Base-by-base conservation (phyloP, 2,113 vertebrate genomes). In the Columbina picui region DNA sequence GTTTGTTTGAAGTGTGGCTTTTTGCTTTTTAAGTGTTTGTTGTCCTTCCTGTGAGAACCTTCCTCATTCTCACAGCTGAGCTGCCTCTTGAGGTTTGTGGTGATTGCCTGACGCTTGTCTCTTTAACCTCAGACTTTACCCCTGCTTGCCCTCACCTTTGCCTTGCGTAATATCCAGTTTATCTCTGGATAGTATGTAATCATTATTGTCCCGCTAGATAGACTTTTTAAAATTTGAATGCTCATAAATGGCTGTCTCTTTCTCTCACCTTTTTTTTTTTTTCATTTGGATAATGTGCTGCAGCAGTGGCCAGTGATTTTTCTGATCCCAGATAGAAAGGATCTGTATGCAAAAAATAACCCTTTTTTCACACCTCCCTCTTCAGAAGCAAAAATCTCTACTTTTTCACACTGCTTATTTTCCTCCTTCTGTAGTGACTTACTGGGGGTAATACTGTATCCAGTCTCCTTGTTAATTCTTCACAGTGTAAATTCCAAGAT, bases 301-400 rank as follows among this genome's bases (percentile, higher is more conserved):
- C 2, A 0, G 80, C 11, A 36, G 30, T 74, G 34, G 18, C 17
- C 25, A 80, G 16, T 49, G 63, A 47, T 85, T 60, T 83, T 76
- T 91, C 56, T 89, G 16, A 49, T 52, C 16, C 29, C 17, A 56
- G 22, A 20, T 23, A n/a, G 55, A 68, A 60, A 64, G 9, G 7
- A 47, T 68, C 25, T 64, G 1, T 59, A 25, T 85, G 19, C 47
- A 50, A 59, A 92, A 68, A 73, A 32, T 11, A 34, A 38, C 38
- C 3, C 9, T 68, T 79, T 12, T 11, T 10, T 1, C 1, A 4
- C 2, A 2, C 23, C 10, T 32, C 17, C 41, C 5, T 34, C 20
- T 77, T 71, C 20, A 64, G 70, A 87, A 87, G 22, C 21, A 53
- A 21, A 69, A 27, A 76, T 50, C 27, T 83, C 36, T 78, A 1